Evolutionary conservation across 1,140 invertebrate species (phyloP).

Genomic region (Leptoteleia sp.): DNA sequence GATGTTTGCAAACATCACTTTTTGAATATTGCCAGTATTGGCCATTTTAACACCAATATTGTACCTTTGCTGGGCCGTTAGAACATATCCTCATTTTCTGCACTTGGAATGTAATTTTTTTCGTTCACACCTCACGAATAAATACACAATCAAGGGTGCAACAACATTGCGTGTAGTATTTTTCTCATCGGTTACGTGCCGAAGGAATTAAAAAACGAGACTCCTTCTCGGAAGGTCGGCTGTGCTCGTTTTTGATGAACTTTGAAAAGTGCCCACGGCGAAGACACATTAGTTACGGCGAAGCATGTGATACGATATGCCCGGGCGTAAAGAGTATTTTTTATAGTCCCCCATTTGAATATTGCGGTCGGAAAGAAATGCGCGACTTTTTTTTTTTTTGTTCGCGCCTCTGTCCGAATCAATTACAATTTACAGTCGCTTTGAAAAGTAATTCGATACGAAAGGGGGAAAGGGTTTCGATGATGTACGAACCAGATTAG

Average conservation of each 20-base stretch:
- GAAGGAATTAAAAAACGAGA: slow-evolving; percentile 63
- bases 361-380: slow-evolving; percentile 12
- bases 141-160: no score
- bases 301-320: slow-evolving; percentile 71
- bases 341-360: slow-evolving; percentile 15
- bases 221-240: slow-evolving; percentile 67
- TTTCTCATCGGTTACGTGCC: background rate
- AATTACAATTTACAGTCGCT: slow-evolving; percentile 9
- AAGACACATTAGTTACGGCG: slow-evolving; percentile 75
- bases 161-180: no score
- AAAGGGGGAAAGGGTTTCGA: no score
- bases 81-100: no score
- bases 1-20: no score
- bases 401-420: slow-evolving; percentile 17
- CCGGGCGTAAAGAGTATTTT: slow-evolving; percentile 12
- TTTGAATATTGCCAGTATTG: no score
- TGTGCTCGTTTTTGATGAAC: slow-evolving; percentile 78
- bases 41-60: no score
- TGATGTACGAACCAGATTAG: no score
- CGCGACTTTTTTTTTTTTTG: slow-evolving; percentile 2
- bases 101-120: no score
- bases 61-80: no score
- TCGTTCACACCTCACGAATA: no score
- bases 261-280: slow-evolving; percentile 74
- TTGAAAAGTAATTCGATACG: no score